Conservation (phyloP, 2,113 vertebrate species). For the Gorilla gorilla region DNA sequence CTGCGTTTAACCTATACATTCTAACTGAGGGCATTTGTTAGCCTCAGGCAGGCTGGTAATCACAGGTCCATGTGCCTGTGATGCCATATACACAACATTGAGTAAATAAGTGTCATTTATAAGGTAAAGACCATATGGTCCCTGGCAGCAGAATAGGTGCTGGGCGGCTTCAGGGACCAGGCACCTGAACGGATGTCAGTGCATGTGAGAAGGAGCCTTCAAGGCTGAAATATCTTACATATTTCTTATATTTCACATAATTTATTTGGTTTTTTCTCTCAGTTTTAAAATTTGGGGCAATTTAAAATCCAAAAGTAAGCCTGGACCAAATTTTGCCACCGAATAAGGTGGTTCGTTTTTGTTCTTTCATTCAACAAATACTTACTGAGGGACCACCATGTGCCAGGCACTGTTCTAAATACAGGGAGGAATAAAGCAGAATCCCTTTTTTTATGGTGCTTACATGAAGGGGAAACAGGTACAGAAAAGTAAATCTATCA, state of each 20-base stretch:
- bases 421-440: neutral
- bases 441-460: neutral
- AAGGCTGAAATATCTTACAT: neutral
- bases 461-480: neutral
- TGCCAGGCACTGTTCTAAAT: neutral
- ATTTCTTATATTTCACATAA: neutral
- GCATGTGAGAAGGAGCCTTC: too few species aligned
- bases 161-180: too few species aligned
- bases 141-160: too few species aligned
- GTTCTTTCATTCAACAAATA: neutral
- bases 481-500: accelerated
- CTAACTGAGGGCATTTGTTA: too few species aligned
- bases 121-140: too few species aligned
- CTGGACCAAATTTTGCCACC: neutral
- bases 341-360: neutral
- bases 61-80: too few species aligned
- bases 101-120: too few species aligned
- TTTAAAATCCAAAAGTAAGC: slow-evolving; percentile 5
- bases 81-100: too few species aligned
- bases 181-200: too few species aligned
- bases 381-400: neutral
- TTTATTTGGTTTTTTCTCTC: neutral
- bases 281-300: neutral
- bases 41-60: too few species aligned
- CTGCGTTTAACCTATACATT: too few species aligned